Percentiles rank a stretch among this genome's conserved stretches.
phyloP scores from a whole-genome alignment of 1,140 invertebrate species.

The Aphidius gifuensis region DNA sequence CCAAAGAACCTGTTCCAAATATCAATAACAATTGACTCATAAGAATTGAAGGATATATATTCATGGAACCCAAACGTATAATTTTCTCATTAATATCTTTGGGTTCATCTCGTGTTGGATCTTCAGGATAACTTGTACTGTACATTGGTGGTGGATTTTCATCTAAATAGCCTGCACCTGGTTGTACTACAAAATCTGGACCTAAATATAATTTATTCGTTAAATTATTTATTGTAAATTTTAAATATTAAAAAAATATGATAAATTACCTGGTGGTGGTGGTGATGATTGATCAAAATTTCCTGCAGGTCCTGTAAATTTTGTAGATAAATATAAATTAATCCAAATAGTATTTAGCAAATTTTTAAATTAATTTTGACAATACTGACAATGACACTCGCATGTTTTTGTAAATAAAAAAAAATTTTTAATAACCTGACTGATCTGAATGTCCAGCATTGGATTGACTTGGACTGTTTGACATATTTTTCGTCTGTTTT shows the following conservation, averaged over 20 bases:
- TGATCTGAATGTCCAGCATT: slow-evolving; percentile 34
- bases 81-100: slow-evolving; percentile 72
- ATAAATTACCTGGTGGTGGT: slow-evolving; percentile 19
- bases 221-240: slow-evolving; percentile 7
- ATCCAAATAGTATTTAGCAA: too few species aligned
- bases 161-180: slow-evolving; percentile 37
- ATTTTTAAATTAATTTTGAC: too few species aligned
- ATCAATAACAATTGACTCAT: slow-evolving; percentile 79
- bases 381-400: too few species aligned
- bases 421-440: too few species aligned
- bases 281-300: slow-evolving; percentile 34
- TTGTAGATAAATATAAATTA: slow-evolving; percentile 24
- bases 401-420: too few species aligned
- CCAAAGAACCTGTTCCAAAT: slow-evolving; percentile 72
- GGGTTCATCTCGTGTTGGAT: slow-evolving; percentile 59
- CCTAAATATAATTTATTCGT: slow-evolving; percentile 17
- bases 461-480: too few species aligned
- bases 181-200: slow-evolving; percentile 29
- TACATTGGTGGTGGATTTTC: slow-evolving; percentile 35
- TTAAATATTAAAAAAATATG: background rate
- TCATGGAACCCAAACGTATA: slow-evolving; percentile 73
- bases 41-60: too few species aligned
- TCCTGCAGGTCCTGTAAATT: too few species aligned
- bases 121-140: slow-evolving; percentile 46
- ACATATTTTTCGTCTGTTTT: too few species aligned